These are phyloP conservation scores for Trinorchestia longiramus DNA, from an alignment of 1,140 invertebrate genomes.

Conservation along the genomic window DNA sequence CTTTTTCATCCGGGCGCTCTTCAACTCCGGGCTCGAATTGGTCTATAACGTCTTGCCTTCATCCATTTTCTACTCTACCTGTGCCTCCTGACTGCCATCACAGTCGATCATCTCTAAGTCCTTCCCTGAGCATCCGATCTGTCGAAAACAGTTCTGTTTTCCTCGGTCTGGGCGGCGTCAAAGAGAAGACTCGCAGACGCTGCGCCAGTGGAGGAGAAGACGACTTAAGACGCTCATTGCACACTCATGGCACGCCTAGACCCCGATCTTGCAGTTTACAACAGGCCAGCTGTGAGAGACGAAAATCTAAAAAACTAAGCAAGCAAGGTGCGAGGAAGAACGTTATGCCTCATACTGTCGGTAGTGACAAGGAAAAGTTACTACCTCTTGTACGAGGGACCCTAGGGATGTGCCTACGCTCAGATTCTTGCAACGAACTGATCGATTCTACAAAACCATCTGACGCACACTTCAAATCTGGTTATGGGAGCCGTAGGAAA, in stretches of 20 bases:
- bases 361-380: background rate
- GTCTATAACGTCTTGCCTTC: background rate
- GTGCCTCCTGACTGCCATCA: conserved; percentile 10
- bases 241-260: background rate
- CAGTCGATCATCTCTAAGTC: conserved; percentile 7
- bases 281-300: background rate
- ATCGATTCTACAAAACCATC: background rate
- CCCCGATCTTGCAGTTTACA: conserved; percentile 22
- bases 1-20: background rate
- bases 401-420: background rate
- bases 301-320: background rate
- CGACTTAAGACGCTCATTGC: background rate
- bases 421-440: background rate
- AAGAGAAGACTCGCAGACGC: conserved; percentile 3
- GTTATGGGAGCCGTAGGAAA: background rate
- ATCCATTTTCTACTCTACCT: conserved; percentile 4
- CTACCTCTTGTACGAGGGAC: background rate
- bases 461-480: background rate
- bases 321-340: background rate
- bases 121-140: background rate
- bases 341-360: background rate
- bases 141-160: conserved; percentile 45
- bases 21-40: conserved; percentile 23
- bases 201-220: conserved; percentile 28
- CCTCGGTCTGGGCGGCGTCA: background rate